phyloP scores from a whole-genome alignment of 2,797 vertebrate species.

The Chloroceryle amazona region DNA sequence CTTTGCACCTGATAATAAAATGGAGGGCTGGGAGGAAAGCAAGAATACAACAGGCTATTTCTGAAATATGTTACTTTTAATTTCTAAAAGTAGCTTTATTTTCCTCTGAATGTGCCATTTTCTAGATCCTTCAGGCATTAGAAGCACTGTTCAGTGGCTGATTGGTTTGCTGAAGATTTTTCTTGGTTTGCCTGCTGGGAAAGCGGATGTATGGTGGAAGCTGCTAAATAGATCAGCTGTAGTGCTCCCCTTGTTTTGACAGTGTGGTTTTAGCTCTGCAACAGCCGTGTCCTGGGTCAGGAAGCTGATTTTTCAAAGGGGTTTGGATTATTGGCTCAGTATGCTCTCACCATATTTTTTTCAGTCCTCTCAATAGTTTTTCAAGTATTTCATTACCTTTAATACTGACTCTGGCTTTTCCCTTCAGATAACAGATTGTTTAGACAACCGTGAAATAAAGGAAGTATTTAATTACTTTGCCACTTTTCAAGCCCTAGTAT shows the following conservation, averaged over 20 bases:
- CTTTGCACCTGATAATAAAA: background rate
- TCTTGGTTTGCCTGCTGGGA: background rate
- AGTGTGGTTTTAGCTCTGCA: constrained; percentile 2
- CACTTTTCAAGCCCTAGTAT: background rate
- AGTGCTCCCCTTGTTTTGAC: constrained; percentile 13
- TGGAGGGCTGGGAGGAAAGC: background rate
- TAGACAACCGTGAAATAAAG: constrained; percentile 62
- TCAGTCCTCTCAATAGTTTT: background rate
- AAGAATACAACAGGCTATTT: background rate
- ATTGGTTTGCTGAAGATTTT: background rate
- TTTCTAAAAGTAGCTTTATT: background rate
- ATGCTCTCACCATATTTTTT: constrained; percentile 22
- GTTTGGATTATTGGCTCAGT: constrained; percentile 24
- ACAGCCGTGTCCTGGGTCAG: background rate
- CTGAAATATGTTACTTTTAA: background rate
- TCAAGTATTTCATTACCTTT: constrained; percentile 49
- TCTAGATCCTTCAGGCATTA: background rate
- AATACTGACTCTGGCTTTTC: constrained; percentile 24
- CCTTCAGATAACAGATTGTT: constrained; percentile 59
- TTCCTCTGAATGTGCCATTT: background rate
- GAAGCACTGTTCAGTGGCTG: background rate
- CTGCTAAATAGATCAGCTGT: constrained; percentile 30
- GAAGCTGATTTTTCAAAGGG: constrained; percentile 46
- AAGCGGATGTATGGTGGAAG: background rate
- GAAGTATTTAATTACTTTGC: constrained; percentile 65